Evolutionary conservation across 1,140 invertebrate genomes (phyloP).

Genomic region (Cardiocondyla obscurior): DNA sequence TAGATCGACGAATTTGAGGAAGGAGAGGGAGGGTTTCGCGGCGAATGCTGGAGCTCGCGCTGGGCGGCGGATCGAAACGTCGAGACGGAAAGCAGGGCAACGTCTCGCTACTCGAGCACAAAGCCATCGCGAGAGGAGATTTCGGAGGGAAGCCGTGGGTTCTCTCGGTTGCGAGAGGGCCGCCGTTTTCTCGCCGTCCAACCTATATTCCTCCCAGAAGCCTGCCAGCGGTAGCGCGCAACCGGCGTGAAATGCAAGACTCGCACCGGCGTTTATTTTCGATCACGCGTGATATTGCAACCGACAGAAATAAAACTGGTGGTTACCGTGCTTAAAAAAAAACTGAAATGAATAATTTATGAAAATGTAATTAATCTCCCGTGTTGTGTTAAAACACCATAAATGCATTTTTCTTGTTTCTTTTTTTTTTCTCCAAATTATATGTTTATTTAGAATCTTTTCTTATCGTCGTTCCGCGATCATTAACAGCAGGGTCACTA

Average conservation of each 20-base stretch:
- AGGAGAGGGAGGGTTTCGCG: background rate
- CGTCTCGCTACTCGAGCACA: constrained; percentile 56
- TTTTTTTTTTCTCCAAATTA: background rate
- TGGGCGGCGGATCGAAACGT: constrained; percentile 64
- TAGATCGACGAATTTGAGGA: constrained; percentile 58
- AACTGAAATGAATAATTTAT: background rate
- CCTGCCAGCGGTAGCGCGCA: constrained; percentile 19
- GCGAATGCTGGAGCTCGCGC: background rate
- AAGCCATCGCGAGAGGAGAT: constrained; percentile 62
- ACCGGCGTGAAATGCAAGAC: constrained; percentile 4
- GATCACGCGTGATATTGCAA: background rate
- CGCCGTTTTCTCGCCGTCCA: background rate
- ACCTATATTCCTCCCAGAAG: no score
- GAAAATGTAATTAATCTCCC: background rate
- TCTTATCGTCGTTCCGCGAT: background rate
- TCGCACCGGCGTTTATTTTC: background rate
- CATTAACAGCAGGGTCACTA: background rate
- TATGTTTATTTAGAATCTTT: background rate
- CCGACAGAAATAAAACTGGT: background rate
- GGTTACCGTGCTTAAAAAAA: background rate
- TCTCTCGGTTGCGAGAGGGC: constrained; percentile 43
- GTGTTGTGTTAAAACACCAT: background rate
- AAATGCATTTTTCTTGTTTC: background rate
- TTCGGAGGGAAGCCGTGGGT: constrained; percentile 13
- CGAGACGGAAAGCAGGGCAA: constrained; percentile 67